Evolutionary conservation across 2,113 vertebrate species (phyloP), one percentile per base, ranked within the genome.

Genomic region (Lepisosteus oculatus): DNA sequence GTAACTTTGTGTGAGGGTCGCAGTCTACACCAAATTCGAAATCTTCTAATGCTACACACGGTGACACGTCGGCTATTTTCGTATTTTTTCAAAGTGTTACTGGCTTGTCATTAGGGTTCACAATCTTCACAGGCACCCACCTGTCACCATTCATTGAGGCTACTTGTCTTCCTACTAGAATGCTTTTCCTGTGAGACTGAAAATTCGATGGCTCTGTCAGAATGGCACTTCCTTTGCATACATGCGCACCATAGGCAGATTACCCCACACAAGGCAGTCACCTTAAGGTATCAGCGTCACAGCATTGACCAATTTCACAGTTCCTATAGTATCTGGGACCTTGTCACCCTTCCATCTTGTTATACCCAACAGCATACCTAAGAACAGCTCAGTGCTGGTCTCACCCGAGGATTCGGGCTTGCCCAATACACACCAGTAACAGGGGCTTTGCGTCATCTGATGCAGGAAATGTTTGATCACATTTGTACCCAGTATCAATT

Each of bases 91-190:
- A 72, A 0, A 77, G n/a, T 41, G 66, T 15, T 8, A 77, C 72
- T 42, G 69, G 59, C 44, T 43, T 74, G 44, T 68, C 29, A 44
- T 45, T 44, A 0, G 55, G 65, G 41, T 76, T 79, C 3, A 76
- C 67, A 0, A 79, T 17, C 66, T 78, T 76, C 8, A 78, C 11
- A 3, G 70, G 76, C 2, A 77, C 69, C 76, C 78, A 80, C 9
- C 76, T 8, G 47, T 80, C 72, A 4, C 72, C 70, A 56, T 61
- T 67, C 17, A 74, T 8, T 2, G 41, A 41, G 3, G 69, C 75
- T 3, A 75, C 63, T 1, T 75, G 17, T 12, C 41, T 71, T 0
- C 43, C 67, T 2, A 76, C 74, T 42, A 71, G 43, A 15, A 74
- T 9, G 3, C 57, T 55, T 54, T 63, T 78, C 6, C 65, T 66